Conservation (phyloP, 2,113 vertebrate species). For the Dolichotis patagonum region DNA sequence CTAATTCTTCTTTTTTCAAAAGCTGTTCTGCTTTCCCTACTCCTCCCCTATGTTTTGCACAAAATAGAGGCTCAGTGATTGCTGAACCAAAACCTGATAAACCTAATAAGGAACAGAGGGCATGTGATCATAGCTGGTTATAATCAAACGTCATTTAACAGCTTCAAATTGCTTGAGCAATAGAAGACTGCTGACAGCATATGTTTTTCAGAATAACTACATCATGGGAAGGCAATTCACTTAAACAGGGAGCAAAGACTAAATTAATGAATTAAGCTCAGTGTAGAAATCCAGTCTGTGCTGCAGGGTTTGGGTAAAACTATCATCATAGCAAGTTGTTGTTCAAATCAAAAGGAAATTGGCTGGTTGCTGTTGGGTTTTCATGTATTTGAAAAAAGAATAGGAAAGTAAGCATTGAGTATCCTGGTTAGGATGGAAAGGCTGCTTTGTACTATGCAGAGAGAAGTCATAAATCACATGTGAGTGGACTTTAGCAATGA, state of each 20-base stretch:
- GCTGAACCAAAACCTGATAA: slow-evolving; percentile 24
- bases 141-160: slow-evolving; percentile 77
- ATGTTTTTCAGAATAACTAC: slow-evolving; percentile 73
- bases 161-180: slow-evolving; percentile 67
- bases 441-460: background rate
- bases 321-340: slow-evolving; percentile 68
- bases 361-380: slow-evolving; percentile 78
- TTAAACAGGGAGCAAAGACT: slow-evolving; percentile 75
- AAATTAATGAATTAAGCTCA: slow-evolving; percentile 81
- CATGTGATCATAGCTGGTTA: slow-evolving; percentile 10
- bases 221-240: slow-evolving; percentile 78
- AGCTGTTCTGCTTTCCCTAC: background rate
- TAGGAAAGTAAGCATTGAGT: slow-evolving; percentile 35
- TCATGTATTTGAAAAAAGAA: slow-evolving; percentile 66
- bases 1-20: background rate
- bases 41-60: background rate
- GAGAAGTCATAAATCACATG: slow-evolving; percentile 2
- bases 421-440: slow-evolving; percentile 30
- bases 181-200: slow-evolving; percentile 73
- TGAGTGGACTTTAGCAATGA: slow-evolving; percentile 14
- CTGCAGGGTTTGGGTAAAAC: slow-evolving; percentile 77
- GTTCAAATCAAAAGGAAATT: slow-evolving; percentile 81
- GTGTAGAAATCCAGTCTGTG: slow-evolving; percentile 76
- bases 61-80: background rate
- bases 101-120: slow-evolving; percentile 16